Conservation (phyloP, 1,140 invertebrate genomes). For the Planococcus citri region DNA sequence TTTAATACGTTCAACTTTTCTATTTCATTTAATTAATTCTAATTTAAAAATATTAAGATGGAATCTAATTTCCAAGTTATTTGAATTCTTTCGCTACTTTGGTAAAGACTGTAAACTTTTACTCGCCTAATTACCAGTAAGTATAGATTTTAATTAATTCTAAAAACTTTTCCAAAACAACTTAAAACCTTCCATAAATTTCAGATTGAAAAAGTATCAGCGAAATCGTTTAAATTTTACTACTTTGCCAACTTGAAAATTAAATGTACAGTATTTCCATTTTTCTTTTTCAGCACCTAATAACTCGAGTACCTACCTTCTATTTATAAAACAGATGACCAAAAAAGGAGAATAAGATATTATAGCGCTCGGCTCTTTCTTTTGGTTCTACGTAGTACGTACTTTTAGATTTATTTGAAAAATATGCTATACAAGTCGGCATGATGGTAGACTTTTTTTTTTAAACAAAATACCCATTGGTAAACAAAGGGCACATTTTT, state of each 20-base stretch:
- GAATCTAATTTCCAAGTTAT: neutral
- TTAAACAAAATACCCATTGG: no score
- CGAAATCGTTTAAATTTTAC: neutral
- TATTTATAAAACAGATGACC: no score
- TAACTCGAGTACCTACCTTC: no score
- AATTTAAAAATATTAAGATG: neutral
- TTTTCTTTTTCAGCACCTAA: neutral
- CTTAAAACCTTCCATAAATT: slow-evolving; percentile 6
- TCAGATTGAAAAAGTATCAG: neutral
- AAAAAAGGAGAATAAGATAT: no score
- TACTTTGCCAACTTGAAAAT: neutral
- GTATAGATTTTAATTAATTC: slow-evolving; percentile 8
- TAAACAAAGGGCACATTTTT: no score
- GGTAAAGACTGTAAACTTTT: neutral
- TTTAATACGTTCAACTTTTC: neutral
- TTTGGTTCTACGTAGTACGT: no score
- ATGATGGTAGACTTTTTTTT: no score
- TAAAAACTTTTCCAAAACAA: neutral
- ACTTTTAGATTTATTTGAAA: no score
- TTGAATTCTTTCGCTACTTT: neutral
- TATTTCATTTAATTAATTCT: slow-evolving; percentile 4
- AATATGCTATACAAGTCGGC: no score
- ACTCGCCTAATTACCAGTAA: neutral
- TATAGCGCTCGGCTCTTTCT: no score
- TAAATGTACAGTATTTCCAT: neutral